phyloP scores from a whole-genome alignment of 2,888 invertebrate genomes.

The Linyphia triangularis region DNA sequence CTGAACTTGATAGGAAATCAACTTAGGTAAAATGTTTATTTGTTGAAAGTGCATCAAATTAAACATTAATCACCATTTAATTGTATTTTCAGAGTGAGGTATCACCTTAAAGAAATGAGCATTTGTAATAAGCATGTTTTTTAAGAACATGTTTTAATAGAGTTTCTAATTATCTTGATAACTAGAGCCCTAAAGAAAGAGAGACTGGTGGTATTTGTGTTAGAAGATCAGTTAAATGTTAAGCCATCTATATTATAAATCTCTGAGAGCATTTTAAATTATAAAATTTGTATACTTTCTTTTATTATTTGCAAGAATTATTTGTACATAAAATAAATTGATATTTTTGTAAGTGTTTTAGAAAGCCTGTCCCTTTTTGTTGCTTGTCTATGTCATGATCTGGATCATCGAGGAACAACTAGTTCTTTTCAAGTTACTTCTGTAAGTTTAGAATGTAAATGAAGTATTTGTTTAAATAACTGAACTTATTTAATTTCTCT shows the following conservation, averaged over 20 bases:
- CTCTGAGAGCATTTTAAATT: background rate
- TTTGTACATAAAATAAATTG: background rate
- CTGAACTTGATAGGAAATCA: constrained; percentile 84
- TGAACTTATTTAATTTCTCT: background rate
- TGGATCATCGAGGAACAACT: constrained; percentile 92
- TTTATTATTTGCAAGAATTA: background rate
- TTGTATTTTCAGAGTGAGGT: background rate
- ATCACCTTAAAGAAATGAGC: no score
- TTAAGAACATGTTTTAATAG: no score
- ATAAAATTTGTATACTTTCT: background rate
- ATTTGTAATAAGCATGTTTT: no score
- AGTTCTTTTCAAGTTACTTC: constrained; percentile 89
- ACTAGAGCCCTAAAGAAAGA: no score
- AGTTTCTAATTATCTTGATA: no score
- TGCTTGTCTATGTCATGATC: constrained; percentile 89
- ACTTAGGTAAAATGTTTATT: constrained; percentile 82
- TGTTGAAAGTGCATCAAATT: background rate
- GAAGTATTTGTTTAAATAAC: background rate
- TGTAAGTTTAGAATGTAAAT: constrained; percentile 81
- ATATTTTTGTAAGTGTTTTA: constrained; percentile 83
- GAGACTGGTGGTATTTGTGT: no score
- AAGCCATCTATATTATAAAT: no score
- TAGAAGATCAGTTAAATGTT: no score
- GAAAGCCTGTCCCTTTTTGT: constrained; percentile 88
- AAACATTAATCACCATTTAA: background rate